Evolutionary conservation across 2,113 vertebrate genomes (phyloP).

Genomic region (Eublepharis macularius): DNA sequence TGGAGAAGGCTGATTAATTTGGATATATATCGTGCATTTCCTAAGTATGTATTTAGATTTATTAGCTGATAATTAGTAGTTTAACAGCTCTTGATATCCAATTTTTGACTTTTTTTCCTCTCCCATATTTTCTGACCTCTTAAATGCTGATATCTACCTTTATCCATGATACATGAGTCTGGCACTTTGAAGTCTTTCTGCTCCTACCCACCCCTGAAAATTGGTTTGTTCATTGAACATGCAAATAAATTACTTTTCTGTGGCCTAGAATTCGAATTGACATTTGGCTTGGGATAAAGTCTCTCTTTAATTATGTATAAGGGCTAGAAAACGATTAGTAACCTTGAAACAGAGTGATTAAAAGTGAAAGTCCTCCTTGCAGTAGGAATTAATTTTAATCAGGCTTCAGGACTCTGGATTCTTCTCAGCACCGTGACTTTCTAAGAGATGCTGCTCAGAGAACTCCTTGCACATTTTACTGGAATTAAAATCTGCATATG

Average conservation of each 20-base stretch:
- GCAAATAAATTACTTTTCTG: conserved; percentile 72
- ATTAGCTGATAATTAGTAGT: neutral
- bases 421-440: neutral
- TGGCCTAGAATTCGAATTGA: conserved; percentile 70
- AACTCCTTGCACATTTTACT: neutral
- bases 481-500: conserved; percentile 21
- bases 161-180: conserved; percentile 69
- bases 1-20: neutral
- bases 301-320: conserved; percentile 74
- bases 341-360: conserved; percentile 71
- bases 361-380: conserved; percentile 65
- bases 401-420: conserved; percentile 42
- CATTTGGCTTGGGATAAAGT: conserved; percentile 65
- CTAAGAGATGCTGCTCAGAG: neutral
- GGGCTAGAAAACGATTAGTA: conserved; percentile 72
- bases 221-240: conserved; percentile 70
- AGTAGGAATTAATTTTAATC: conserved; percentile 55
- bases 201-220: conserved; percentile 48
- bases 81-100: conserved; percentile 45
- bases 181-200: conserved; percentile 59
- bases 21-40: neutral
- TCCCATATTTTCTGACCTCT: conserved; percentile 65
- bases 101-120: conserved; percentile 31
- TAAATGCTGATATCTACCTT: conserved; percentile 60
- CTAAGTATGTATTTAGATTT: neutral